Evolutionary conservation across 2,888 invertebrate species (phyloP).

Genomic region (Mylabris sibirica): DNA sequence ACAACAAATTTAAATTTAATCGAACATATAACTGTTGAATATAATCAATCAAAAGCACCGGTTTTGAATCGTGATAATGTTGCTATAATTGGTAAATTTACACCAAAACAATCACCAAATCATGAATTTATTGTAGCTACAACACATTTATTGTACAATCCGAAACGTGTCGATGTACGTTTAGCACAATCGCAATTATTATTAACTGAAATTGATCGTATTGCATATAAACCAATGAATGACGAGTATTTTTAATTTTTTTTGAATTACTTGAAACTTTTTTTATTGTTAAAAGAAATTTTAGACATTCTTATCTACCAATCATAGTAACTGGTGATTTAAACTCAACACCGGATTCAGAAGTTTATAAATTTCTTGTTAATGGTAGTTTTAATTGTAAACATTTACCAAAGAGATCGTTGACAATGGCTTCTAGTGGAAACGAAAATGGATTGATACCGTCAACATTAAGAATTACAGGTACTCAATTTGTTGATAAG

Average conservation of each 20-base stretch:
- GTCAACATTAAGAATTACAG: constrained; percentile 62
- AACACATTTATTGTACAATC: constrained; percentile 95
- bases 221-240: constrained; percentile 65
- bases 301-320: constrained; percentile 67
- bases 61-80: constrained; percentile 87
- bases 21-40: constrained; percentile 75
- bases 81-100: constrained; percentile 80
- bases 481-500: constrained; percentile 40
- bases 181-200: constrained; percentile 87
- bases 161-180: constrained; percentile 85
- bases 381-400: constrained; percentile 67
- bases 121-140: constrained; percentile 81
- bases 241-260: constrained; percentile 16
- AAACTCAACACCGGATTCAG: constrained; percentile 80
- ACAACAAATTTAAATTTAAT: constrained; percentile 71
- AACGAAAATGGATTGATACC: constrained; percentile 51
- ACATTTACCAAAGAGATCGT: constrained; percentile 52
- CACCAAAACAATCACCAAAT: constrained; percentile 62
- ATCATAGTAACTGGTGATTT: constrained; percentile 93
- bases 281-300: constrained; percentile 22
- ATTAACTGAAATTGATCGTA: constrained; percentile 83
- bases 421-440: constrained; percentile 33
- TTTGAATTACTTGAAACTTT: not conserved
- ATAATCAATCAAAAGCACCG: constrained; percentile 67
- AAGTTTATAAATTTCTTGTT: constrained; percentile 74